Conservation (phyloP, 2,888 invertebrate species). For the Aricia artaxerxes region DNA sequence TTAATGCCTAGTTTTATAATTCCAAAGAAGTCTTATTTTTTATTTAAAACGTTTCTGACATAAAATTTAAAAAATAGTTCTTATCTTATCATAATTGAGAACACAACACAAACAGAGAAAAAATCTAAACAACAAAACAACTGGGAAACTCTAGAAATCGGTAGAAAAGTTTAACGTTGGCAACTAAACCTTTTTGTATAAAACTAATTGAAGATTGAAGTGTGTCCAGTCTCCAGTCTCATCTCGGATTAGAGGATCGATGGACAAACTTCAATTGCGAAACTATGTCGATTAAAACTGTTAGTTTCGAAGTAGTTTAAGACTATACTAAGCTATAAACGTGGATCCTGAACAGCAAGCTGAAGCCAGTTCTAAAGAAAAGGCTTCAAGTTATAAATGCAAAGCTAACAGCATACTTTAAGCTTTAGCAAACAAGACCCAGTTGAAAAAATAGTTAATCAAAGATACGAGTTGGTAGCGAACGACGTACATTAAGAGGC, state of each 20-base stretch:
- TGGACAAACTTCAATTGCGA: conserved; percentile 6
- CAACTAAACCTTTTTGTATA: not conserved
- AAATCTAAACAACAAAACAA: not conserved
- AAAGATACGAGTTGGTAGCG: no score
- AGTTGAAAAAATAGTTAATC: no score
- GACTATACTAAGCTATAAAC: not conserved
- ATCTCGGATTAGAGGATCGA: not conserved
- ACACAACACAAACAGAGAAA: no score
- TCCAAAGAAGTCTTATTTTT: not conserved
- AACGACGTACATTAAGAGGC: no score
- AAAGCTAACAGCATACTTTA: no score
- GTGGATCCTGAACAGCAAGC: not conserved
- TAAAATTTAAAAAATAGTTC: not conserved
- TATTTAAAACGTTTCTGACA: not conserved
- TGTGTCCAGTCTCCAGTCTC: conserved; percentile 10
- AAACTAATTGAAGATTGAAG: conserved; percentile 1
- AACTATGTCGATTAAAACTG: conserved; percentile 10
- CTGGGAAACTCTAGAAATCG: not conserved
- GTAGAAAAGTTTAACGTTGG: not conserved
- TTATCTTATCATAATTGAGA: not conserved
- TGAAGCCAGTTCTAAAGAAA: not conserved
- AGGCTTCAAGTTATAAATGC: no score
- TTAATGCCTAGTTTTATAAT: not conserved
- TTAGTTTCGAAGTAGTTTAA: not conserved
- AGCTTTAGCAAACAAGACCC: no score